Evolutionary conservation across 2,888 invertebrate genomes (phyloP).

Genomic region (Tachina lurida): DNA sequence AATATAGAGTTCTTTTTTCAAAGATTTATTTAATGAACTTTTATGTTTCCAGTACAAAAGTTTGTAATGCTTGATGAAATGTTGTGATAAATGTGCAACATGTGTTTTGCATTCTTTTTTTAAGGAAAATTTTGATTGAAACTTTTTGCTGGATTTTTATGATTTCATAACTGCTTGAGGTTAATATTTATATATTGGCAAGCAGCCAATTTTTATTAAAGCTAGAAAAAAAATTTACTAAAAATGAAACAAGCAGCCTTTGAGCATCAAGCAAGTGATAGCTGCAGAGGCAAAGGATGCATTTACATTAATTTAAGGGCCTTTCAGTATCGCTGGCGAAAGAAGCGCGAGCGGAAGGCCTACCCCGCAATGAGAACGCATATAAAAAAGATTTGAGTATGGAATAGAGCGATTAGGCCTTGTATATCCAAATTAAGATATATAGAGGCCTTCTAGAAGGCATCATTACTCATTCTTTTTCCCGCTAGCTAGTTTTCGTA

Average conservation of each 20-base stretch:
- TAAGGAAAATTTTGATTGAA: neutral
- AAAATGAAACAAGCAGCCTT: neutral
- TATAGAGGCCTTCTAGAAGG: no score
- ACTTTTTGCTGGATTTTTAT: neutral
- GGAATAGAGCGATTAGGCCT: no score
- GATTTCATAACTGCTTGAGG: neutral
- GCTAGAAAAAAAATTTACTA: neutral
- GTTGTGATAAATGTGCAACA: constrained; percentile 63
- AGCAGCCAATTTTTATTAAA: neutral
- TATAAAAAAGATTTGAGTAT: no score
- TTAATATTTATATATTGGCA: neutral
- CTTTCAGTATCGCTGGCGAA: no score
- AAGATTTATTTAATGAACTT: constrained; percentile 22
- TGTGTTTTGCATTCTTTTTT: constrained; percentile 19
- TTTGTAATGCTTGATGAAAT: constrained; percentile 49
- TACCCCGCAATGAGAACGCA: no score
- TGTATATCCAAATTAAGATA: no score
- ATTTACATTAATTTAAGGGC: no score
- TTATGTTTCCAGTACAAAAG: constrained; percentile 17
- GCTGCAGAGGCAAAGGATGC: no score
- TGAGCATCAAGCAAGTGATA: no score
- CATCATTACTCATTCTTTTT: no score
- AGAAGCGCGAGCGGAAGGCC: no score
- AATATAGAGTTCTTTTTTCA: constrained; percentile 22
- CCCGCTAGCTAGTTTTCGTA: no score